Evolutionary conservation across 1,140 invertebrate species (phyloP).

Genomic region (Micrasema minimum): DNA sequence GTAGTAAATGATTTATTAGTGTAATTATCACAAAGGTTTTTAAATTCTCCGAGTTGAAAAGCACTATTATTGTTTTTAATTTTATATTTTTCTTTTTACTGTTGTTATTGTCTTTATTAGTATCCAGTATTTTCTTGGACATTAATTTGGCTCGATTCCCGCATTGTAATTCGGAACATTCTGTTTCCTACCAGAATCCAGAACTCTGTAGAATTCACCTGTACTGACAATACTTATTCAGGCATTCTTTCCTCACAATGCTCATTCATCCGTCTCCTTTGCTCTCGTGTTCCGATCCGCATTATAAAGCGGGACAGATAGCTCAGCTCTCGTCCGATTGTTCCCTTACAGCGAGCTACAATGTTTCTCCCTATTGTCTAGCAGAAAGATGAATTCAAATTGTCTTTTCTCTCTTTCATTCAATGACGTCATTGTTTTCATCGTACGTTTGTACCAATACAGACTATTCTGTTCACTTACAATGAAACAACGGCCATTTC

Average conservation of each 20-base stretch:
- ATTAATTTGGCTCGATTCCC: too few relatives aligned
- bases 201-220: slow-evolving; percentile 42
- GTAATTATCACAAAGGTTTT: too few relatives aligned
- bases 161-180: too few relatives aligned
- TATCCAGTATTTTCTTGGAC: too few relatives aligned
- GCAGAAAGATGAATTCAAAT: slow-evolving; percentile 65
- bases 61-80: too few relatives aligned
- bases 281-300: slow-evolving; percentile 44
- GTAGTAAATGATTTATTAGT: too few relatives aligned
- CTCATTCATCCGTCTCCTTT: slow-evolving; percentile 57
- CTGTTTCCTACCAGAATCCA: slow-evolving; percentile 12
- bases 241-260: slow-evolving; percentile 57
- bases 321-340: slow-evolving; percentile 61
- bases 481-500: slow-evolving; percentile 62
- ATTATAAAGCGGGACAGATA: slow-evolving; percentile 57
- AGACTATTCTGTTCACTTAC: slow-evolving; percentile 60
- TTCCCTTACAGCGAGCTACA: slow-evolving; percentile 68
- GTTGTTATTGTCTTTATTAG: too few relatives aligned
- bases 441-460: slow-evolving; percentile 55
- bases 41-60: too few relatives aligned
- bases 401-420: slow-evolving; percentile 65
- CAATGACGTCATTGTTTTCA: slow-evolving; percentile 57
- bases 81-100: too few relatives aligned
- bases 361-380: slow-evolving; percentile 67
- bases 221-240: slow-evolving; percentile 59